Evolutionary conservation across 1,140 invertebrate species (phyloP), one percentile per base, ranked within the genome.

Genomic region (Phthorimaea operculella): DNA sequence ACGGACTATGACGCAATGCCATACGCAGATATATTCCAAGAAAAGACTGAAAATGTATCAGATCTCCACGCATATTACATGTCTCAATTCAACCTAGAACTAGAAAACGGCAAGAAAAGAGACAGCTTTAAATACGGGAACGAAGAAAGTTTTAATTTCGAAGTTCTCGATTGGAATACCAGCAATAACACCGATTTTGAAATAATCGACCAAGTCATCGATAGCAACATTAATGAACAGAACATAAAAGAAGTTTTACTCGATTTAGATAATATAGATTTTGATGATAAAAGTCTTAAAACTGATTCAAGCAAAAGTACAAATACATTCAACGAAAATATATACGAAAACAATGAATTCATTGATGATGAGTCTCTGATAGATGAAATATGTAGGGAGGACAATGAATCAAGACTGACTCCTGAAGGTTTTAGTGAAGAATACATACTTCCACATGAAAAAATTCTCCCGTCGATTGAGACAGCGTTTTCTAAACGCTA

Each of bases 401-500:
- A 84, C 45, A 60, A 65, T 33, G 79, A 84, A 54, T 69, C 71
- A 16, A 63, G 68, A 17, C 48, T 80, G 21, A 75, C 80, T 7
- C 78, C 83, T 7, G 81, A 84, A 55, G 68, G 62, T 14, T 84
- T 81, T 28, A 76, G 78, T 33, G 81, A 85, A 55, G 80, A 84
- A 33, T 79, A 75, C 57, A 64, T 79, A 45, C 51, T 55, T 28
- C 68, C 70, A 55, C 78, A 86, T n/a, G 68, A 59, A 33, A 75
- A 75, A 63, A 64, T 72, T 15, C 56, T 87, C 36, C 85, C 85
- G 2, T 79, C 85, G 0, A 79, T 87, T 51, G 85, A 87, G 48
- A 84, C 83, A n/a, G 85, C 76, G 7, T 86, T 87, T 66, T 81
- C 84, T 3, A 87, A 84, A 55, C 71, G 79, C 6, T 85, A 83